phyloP scores from a whole-genome alignment of 2,113 vertebrate genomes.

The Catharus minimus region DNA sequence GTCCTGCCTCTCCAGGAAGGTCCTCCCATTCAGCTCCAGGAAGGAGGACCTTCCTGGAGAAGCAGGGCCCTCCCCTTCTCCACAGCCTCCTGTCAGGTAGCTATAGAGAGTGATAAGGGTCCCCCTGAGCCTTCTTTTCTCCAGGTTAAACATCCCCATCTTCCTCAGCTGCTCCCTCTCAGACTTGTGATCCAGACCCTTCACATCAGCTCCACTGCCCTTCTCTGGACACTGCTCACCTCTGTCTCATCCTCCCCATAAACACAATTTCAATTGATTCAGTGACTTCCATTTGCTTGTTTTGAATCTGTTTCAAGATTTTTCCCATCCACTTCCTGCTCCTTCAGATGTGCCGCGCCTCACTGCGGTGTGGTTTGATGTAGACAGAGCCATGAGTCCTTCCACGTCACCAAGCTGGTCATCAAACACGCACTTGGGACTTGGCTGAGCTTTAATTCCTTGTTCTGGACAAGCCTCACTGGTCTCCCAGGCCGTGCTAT shows the following conservation, averaged over 20 bases:
- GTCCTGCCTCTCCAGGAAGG: neutral
- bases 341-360: neutral
- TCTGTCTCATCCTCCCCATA: neutral
- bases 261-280: neutral
- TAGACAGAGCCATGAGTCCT: neutral
- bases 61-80: neutral
- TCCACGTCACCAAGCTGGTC: neutral
- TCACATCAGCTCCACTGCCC: neutral
- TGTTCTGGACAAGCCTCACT: neutral
- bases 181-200: neutral
- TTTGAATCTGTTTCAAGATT: neutral
- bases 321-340: neutral
- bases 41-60: neutral
- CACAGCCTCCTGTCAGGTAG: neutral
- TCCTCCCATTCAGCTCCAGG: neutral
- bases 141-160: neutral
- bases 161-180: neutral
- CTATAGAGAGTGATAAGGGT: neutral
- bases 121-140: neutral
- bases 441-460: neutral
- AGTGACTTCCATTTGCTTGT: neutral
- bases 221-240: neutral
- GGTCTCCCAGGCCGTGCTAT: neutral
- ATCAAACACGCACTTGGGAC: neutral
- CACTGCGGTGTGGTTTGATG: fast-evolving